Evolutionary conservation across 2,113 vertebrate genomes (phyloP).

Genomic region (Rhinichthys klamathensis): DNA sequence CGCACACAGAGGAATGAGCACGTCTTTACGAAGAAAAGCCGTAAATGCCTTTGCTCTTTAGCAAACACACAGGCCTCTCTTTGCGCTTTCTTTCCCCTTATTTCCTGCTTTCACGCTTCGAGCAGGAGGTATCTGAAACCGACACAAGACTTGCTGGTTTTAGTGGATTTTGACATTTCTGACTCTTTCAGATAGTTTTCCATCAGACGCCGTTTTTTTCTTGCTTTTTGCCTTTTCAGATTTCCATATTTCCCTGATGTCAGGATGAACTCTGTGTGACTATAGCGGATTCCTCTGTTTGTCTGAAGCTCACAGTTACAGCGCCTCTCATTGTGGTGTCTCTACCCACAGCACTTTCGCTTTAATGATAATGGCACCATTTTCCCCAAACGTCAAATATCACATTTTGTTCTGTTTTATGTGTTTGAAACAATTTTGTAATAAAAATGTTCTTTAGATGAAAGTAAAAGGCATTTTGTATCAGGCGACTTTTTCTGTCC

Average conservation of each 20-base stretch:
- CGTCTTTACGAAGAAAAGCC: constrained; percentile 61
- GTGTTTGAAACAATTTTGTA: constrained; percentile 58
- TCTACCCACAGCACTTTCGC: constrained; percentile 44
- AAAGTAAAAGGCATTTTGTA: constrained; percentile 26
- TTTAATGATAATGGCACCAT: constrained; percentile 60
- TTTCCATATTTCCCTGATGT: constrained; percentile 66
- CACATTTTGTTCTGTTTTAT: constrained; percentile 47
- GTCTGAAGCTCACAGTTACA: constrained; percentile 52
- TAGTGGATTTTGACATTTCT: constrained; percentile 72
- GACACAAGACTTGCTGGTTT: constrained; percentile 71
- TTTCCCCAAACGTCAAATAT: constrained; percentile 54
- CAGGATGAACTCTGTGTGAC: constrained; percentile 54
- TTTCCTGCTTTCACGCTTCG: constrained; percentile 56
- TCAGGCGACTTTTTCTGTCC: constrained; percentile 1
- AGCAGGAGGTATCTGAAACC: constrained; percentile 70
- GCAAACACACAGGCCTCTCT: constrained; percentile 59
- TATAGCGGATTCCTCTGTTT: constrained; percentile 50
- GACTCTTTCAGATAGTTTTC: constrained; percentile 67
- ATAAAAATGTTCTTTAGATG: constrained; percentile 42
- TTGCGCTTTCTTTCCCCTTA: constrained; percentile 33
- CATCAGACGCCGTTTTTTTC: constrained; percentile 46
- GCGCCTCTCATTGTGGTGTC: constrained; percentile 36
- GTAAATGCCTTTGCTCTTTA: constrained; percentile 70
- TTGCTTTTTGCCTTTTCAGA: constrained; percentile 39
- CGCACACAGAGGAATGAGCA: constrained; percentile 62